Evolutionary conservation across 2,113 vertebrate genomes (phyloP).

Genomic region (Chlamydotis undulata): DNA sequence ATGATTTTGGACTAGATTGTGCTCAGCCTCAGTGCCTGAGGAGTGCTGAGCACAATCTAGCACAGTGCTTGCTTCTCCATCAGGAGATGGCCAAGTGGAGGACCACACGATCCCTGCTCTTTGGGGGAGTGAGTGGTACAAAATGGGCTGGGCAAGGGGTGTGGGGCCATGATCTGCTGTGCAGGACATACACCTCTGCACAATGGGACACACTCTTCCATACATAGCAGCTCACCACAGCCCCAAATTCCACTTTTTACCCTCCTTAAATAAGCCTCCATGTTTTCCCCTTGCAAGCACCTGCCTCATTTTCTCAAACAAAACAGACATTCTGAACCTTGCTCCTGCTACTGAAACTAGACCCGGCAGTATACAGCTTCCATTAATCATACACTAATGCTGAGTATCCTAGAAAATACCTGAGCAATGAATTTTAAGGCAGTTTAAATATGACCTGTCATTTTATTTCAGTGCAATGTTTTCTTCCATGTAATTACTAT

Average conservation of each 20-base stretch:
- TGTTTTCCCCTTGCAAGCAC: not conserved
- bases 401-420: constrained; percentile 18
- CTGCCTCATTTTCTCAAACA: not conserved
- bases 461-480: constrained; percentile 23
- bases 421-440: constrained; percentile 13
- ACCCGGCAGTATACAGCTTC: not conserved
- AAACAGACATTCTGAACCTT: not conserved
- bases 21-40: not conserved
- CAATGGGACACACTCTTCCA: not conserved
- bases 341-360: not conserved
- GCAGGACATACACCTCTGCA: not conserved
- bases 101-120: not conserved
- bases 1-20: not conserved
- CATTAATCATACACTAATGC: not conserved
- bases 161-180: not conserved
- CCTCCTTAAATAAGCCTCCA: not conserved
- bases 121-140: not conserved
- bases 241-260: not conserved
- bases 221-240: not conserved
- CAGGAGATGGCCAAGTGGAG: not conserved
- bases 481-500: constrained; percentile 20
- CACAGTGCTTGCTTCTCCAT: too few species aligned
- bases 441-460: constrained; percentile 18
- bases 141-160: not conserved
- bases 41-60: too few species aligned